Conservation (phyloP, 2,888 invertebrate species). For the Atrina japonica region DNA sequence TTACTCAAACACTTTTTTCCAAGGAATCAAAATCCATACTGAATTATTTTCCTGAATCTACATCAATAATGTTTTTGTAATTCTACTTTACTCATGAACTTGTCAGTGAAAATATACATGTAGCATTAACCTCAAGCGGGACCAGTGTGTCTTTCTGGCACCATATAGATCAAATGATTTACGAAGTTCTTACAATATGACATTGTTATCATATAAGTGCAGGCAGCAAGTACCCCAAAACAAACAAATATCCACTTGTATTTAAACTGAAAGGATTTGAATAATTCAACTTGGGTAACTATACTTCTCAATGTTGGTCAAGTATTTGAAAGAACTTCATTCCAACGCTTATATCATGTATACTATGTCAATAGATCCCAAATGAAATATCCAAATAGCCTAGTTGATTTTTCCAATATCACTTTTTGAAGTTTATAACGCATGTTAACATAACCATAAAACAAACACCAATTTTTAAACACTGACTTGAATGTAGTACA, state of each 20-base stretch:
- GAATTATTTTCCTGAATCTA: conserved; percentile 2
- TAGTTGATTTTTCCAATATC: conserved; percentile 20
- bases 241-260: conserved; percentile 26
- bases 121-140: too few relatives aligned
- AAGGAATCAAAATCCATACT: background rate
- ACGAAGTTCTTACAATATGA: background rate
- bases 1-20: conserved; percentile 1
- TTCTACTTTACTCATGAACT: too few relatives aligned
- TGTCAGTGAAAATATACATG: too few relatives aligned
- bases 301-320: conserved; percentile 4
- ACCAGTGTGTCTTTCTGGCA: too few relatives aligned
- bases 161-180: too few relatives aligned
- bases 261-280: conserved; percentile 13
- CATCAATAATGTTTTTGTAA: too few relatives aligned
- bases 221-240: conserved; percentile 17
- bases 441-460: conserved; percentile 10
- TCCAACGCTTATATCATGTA: conserved; percentile 15
- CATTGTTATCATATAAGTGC: background rate
- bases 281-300: background rate
- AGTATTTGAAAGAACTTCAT: conserved; percentile 13
- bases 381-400: conserved; percentile 6
- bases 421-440: conserved; percentile 13
- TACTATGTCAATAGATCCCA: conserved; percentile 15
- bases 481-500: background rate
- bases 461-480: conserved; percentile 8